Conservation (phyloP, 2,113 vertebrate genomes). For the Ciconia stormi region DNA sequence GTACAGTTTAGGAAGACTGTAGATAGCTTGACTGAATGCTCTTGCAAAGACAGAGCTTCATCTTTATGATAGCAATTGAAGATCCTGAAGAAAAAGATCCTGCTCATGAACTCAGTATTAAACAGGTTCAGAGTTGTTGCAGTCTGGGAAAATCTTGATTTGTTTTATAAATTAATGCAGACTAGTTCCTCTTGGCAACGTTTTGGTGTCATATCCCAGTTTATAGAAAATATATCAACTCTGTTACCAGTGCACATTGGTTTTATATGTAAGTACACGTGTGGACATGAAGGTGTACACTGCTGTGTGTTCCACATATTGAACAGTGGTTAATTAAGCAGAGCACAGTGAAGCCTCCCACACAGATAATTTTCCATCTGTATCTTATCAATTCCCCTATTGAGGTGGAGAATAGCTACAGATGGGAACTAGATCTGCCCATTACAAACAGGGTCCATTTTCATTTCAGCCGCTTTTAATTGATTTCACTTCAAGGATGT, state of each 20-base stretch:
- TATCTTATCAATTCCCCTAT: neutral
- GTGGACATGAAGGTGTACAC: neutral
- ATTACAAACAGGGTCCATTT: neutral
- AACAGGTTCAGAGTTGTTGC: neutral
- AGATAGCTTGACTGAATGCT: neutral
- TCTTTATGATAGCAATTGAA: neutral
- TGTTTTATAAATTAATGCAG: neutral
- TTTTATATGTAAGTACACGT: neutral
- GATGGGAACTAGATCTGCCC: neutral
- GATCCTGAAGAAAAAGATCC: neutral
- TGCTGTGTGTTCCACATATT: neutral
- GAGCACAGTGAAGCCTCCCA: neutral
- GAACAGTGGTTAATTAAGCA: neutral
- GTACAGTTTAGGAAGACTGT: neutral
- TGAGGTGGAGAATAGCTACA: neutral
- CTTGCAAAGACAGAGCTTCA: neutral
- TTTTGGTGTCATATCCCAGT: neutral
- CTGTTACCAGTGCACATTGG: neutral
- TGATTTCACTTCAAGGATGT: neutral
- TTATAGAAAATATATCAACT: neutral
- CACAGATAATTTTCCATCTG: neutral
- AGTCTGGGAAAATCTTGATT: neutral
- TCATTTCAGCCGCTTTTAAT: neutral
- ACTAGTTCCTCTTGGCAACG: neutral
- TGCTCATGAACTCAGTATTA: neutral